Base-by-base conservation (phyloP, 2,113 vertebrate species). In the Chlamydotis undulata region DNA sequence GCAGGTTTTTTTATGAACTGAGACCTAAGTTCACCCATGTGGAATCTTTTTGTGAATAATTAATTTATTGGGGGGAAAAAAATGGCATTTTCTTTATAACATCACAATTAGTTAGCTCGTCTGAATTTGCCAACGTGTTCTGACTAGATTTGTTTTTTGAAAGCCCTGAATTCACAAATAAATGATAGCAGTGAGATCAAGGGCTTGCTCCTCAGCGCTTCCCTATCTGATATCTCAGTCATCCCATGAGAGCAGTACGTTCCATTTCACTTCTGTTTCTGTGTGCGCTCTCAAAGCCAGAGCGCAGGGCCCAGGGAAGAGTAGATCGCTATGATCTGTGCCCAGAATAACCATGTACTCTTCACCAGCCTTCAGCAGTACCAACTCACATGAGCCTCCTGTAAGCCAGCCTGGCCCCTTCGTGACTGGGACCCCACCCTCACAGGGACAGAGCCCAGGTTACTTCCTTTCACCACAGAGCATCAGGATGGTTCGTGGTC, bases 211-310 rank as follows among this genome's bases (percentile, higher is more conserved):
- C 65, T 68, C 35, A 60, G 47, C 69, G 18, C 12, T 71, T 4
- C 7, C 5, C 35, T 70, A 18, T 50, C n/a, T 4, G 1, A 6
- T 28, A 31, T 15, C 49, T 57, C 0, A 0, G 19, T 3, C 35
- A 11, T 74, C 33, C 19, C 15, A 2, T 10, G 41, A 53, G 2
- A 63, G 19, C 6, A 8, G 6, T 15, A 57, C 41, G 28, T 59
- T 43, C 65, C 4, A 1, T 22, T 87, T 7, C 39, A 23, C 4
- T 7, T 9, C 41, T 53, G 8, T 37, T 82, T 57, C 15, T 43
- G 2, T 37, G 29, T 37, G 23, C 16, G 43, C 15, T 63, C 7
- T 68, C 47, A 26, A 0, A 0, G 2, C 8, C 0, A 9, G 22
- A 37, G 5, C 0, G 0, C 47, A 39, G 50, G 35, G n/a, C 23